phyloP scores from a whole-genome alignment of 2,888 invertebrate genomes.

The Iphiclides podalirius region DNA sequence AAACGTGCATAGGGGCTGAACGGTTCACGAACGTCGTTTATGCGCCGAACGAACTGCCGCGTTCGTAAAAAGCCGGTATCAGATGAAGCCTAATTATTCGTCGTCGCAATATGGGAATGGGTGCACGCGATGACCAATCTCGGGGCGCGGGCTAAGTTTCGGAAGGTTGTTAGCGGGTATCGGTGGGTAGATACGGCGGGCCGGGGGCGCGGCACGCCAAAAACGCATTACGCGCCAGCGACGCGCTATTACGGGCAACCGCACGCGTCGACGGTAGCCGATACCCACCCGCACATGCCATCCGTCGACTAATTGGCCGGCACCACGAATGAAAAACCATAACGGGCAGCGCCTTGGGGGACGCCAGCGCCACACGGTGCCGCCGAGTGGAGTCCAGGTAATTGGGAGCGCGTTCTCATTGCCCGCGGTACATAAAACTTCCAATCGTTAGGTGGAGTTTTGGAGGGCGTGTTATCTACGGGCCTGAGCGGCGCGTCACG shows the following conservation, averaged over 20 bases:
- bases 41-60: too few species aligned
- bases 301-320: conserved; percentile 72
- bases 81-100: conserved; percentile 68
- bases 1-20: conserved; percentile 33
- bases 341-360: too few species aligned
- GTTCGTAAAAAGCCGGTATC: conserved; percentile 42
- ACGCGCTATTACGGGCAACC: conserved; percentile 74
- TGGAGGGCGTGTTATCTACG: conserved; percentile 62
- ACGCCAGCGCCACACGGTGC: too few species aligned
- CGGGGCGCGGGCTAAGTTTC: conserved; percentile 59
- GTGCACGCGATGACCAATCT: conserved; percentile 68
- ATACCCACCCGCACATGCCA: conserved; percentile 70
- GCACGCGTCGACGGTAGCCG: conserved; percentile 69
- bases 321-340: conserved; percentile 65
- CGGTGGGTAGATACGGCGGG: conserved; percentile 67
- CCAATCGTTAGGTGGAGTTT: conserved; percentile 54
- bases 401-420: conserved; percentile 48
- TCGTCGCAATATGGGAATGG: conserved; percentile 61
- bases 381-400: too few species aligned
- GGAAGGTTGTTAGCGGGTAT: conserved; percentile 63
- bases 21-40: conserved; percentile 46
- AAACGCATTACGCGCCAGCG: conserved; percentile 70
- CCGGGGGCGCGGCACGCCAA: conserved; percentile 70
- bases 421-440: conserved; percentile 41
- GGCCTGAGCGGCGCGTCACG: conserved; percentile 61